A percentile compares a stretch with the other conserved stretches of the same genome.
These are phyloP conservation scores for Dendropsophus ebraccatus DNA, from an alignment of 2,113 vertebrate genomes.

Conservation along the genomic window DNA sequence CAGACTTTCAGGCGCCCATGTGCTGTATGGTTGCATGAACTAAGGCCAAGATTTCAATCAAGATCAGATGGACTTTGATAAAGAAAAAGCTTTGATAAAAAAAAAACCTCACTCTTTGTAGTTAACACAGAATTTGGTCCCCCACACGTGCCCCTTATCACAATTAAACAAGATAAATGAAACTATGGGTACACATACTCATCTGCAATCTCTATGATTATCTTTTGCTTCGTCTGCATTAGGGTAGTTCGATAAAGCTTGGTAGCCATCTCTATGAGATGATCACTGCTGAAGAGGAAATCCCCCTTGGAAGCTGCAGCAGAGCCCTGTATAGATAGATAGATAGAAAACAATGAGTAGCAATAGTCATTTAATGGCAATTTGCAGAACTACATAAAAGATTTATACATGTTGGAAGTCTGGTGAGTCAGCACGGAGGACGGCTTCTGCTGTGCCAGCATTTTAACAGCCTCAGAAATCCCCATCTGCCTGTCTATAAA, in stretches of 20 bases:
- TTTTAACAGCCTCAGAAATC: background rate
- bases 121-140: background rate
- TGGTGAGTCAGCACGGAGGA: background rate
- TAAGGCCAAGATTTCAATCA: slow-evolving; percentile 15
- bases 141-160: background rate
- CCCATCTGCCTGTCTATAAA: background rate
- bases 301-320: slow-evolving; percentile 94
- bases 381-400: background rate
- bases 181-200: slow-evolving; percentile 79
- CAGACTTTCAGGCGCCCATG: slow-evolving; percentile 38
- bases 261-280: slow-evolving; percentile 96
- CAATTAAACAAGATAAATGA: background rate
- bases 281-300: slow-evolving; percentile 94
- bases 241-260: slow-evolving; percentile 89
- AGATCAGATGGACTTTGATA: slow-evolving; percentile 19
- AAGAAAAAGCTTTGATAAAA: background rate
- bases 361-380: background rate
- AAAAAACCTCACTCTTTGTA: background rate
- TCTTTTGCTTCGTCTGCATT: slow-evolving; percentile 82
- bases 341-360: background rate
- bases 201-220: slow-evolving; percentile 92
- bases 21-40: background rate
- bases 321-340: slow-evolving; percentile 79
- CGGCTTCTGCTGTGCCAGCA: background rate
- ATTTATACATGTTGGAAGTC: background rate